phyloP scores from a whole-genome alignment of 2,797 vertebrate genomes.

The Jordanella pulchra region DNA sequence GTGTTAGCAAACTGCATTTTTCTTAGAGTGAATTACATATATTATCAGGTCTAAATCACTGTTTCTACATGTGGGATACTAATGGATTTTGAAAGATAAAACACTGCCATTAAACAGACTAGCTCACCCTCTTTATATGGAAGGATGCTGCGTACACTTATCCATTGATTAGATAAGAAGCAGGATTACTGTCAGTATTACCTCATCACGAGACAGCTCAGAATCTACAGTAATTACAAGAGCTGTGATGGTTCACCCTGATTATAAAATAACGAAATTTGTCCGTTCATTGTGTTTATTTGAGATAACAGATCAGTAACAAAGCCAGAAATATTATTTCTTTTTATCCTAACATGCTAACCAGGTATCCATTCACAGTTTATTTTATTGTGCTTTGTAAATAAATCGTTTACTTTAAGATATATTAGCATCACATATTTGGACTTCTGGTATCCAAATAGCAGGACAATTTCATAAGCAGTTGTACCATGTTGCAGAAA shows the following conservation, averaged over 20 bases:
- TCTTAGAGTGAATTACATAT: slow-evolving; percentile 1
- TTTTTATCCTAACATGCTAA: background rate
- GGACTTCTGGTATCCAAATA: background rate
- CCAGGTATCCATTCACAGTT: background rate
- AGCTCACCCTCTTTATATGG: slow-evolving; percentile 43
- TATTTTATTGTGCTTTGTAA: background rate
- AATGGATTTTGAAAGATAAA: slow-evolving; percentile 55
- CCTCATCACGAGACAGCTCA: slow-evolving; percentile 6
- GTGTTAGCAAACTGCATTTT: background rate
- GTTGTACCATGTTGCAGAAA: background rate
- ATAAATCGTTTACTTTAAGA: background rate
- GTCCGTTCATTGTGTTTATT: slow-evolving; percentile 8
- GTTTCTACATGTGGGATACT: slow-evolving; percentile 21
- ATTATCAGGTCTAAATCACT: slow-evolving; percentile 2
- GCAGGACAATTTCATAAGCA: background rate
- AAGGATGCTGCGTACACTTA: slow-evolving; percentile 40
- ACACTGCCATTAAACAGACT: slow-evolving; percentile 45
- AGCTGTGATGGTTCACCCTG: slow-evolving; percentile 6
- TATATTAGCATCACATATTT: background rate
- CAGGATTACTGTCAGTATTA: slow-evolving; percentile 24
- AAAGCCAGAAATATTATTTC: background rate
- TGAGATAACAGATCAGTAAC: background rate
- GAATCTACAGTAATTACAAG: background rate
- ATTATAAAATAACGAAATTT: slow-evolving; percentile 1
- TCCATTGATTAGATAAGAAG: slow-evolving; percentile 43